These are phyloP conservation scores for Neodiprion lecontei DNA, from an alignment of 1,140 invertebrate species.

Conservation along the genomic window DNA sequence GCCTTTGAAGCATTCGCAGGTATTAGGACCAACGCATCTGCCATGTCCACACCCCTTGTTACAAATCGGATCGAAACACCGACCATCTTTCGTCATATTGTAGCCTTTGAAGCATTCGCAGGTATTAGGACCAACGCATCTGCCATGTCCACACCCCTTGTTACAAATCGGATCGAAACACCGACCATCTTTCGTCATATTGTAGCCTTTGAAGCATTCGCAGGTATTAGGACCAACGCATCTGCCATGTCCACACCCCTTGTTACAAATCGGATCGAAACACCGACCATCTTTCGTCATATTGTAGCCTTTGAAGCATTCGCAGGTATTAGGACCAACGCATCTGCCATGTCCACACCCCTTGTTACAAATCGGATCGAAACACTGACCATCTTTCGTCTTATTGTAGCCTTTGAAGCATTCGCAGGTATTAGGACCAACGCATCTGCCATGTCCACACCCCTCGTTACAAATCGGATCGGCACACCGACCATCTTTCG, in stretches of 20 bases:
- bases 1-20: conserved; percentile 36
- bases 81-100: conserved; percentile 20
- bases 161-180: conserved; percentile 33
- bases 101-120: conserved; percentile 36
- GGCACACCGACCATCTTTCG: conserved; percentile 23
- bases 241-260: conserved; percentile 26
- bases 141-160: conserved; percentile 15
- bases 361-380: conserved; percentile 28
- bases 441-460: conserved; percentile 26
- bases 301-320: background rate
- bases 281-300: conserved; percentile 9
- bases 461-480: conserved; percentile 27
- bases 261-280: conserved; percentile 32
- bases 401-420: conserved; percentile 35
- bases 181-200: conserved; percentile 17
- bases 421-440: conserved; percentile 7
- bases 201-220: conserved; percentile 34
- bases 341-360: conserved; percentile 21
- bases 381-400: conserved; percentile 19
- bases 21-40: conserved; percentile 24
- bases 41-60: conserved; percentile 18
- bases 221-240: conserved; percentile 31
- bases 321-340: background rate
- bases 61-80: conserved; percentile 32
- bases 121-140: conserved; percentile 24